phyloP scores from a whole-genome alignment of 2,797 vertebrate species.

The Chanos chanos region DNA sequence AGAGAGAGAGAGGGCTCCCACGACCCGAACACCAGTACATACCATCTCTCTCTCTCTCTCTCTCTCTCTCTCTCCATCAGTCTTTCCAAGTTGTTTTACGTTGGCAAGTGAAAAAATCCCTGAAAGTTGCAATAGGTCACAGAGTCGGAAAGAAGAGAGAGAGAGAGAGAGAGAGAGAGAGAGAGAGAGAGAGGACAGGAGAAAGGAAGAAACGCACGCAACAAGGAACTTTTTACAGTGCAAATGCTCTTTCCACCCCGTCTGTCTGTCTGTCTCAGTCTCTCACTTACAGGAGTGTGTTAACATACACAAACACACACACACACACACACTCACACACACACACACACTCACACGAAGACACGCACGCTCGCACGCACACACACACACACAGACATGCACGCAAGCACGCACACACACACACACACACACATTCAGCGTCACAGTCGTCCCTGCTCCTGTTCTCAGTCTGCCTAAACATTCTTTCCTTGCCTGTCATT shows the following conservation, averaged over 20 bases:
- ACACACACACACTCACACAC: slow-evolving; percentile 40
- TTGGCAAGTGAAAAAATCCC: too few relatives aligned
- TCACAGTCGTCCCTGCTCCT: slow-evolving; percentile 53
- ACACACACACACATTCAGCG: slow-evolving; percentile 18
- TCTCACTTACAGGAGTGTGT: slow-evolving; percentile 71
- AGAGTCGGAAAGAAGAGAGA: too few relatives aligned
- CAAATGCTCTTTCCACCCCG: slow-evolving; percentile 48
- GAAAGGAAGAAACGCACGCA: slow-evolving; percentile 62
- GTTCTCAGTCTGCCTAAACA: slow-evolving; percentile 73
- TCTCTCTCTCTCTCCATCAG: too few relatives aligned
- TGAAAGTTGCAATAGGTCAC: too few relatives aligned
- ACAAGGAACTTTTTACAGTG: slow-evolving; percentile 75
- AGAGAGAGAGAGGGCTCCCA: not conserved
- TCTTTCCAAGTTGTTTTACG: too few relatives aligned
- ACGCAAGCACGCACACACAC: slow-evolving; percentile 2
- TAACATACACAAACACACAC: slow-evolving; percentile 63
- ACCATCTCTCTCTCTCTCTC: too few relatives aligned
- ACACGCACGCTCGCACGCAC: not conserved
- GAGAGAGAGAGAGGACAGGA: slow-evolving; percentile 25
- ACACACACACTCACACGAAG: slow-evolving; percentile 10
- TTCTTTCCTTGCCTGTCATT: slow-evolving; percentile 79
- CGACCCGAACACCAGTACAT: too few relatives aligned
- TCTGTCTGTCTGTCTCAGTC: slow-evolving; percentile 47
- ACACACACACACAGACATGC: not conserved
- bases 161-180: slow-evolving; percentile 32